phyloP scores from a whole-genome alignment of 2,113 vertebrate genomes.

The Chionomys nivalis region DNA sequence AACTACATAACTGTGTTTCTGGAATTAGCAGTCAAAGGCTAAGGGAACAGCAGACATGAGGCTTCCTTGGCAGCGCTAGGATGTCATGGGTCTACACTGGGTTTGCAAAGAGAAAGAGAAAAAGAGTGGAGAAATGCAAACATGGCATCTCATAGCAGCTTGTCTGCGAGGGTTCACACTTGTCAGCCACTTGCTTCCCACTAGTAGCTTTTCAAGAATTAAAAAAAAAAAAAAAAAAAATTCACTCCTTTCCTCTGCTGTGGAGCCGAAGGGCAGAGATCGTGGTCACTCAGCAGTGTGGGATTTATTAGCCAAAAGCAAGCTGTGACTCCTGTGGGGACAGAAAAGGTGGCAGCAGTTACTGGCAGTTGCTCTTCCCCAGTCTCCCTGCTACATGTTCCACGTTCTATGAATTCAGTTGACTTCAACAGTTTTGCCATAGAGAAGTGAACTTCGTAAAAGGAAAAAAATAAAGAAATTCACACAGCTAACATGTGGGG shows the following conservation, averaged over 20 bases:
- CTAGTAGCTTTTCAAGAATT: conserved; percentile 1
- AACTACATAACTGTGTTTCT: not conserved
- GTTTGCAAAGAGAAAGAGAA: not conserved
- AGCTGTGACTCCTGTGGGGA: not conserved
- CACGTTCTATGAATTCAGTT: not conserved
- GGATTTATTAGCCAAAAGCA: not conserved
- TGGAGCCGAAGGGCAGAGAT: not conserved
- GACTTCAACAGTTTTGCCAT: not conserved
- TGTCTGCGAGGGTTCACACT: not conserved
- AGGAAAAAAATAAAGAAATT: not conserved
- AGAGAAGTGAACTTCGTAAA: not conserved
- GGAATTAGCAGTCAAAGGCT: not conserved
- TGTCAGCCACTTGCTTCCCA: not conserved
- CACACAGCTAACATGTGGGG: not conserved
- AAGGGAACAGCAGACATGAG: not conserved
- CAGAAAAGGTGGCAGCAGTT: not conserved
- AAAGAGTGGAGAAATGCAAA: not conserved
- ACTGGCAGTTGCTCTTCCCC: not conserved
- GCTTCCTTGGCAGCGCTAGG: not conserved
- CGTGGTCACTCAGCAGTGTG: not conserved
- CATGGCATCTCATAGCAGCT: not conserved
- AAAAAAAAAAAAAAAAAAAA: not conserved
- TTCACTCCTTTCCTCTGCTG: not conserved
- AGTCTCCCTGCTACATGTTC: not conserved
- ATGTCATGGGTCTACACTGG: not conserved